Evolutionary conservation across 2,113 vertebrate species (phyloP).

Genomic region (Paramormyrops kingsleyae): DNA sequence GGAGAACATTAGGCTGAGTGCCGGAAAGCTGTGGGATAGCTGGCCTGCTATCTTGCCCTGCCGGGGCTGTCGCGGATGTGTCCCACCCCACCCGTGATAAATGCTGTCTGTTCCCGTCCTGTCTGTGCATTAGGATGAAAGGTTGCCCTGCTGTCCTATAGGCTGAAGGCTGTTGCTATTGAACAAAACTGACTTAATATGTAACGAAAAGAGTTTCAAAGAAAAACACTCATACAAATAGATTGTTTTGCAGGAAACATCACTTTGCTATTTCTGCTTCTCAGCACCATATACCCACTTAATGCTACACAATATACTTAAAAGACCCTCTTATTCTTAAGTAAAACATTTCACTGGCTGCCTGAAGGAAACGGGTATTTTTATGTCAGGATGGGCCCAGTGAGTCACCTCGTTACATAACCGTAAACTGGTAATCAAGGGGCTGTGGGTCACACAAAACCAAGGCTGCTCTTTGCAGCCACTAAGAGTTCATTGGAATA

Average conservation of each 20-base stretch:
- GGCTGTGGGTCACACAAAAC: neutral
- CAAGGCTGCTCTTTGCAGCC: neutral
- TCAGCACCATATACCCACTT: neutral
- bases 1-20: neutral
- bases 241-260: constrained; percentile 3
- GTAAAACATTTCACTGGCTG: neutral
- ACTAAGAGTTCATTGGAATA: neutral
- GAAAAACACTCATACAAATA: neutral
- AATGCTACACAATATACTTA: neutral
- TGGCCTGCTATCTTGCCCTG: neutral
- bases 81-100: neutral
- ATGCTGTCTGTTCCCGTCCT: neutral
- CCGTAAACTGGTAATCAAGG: neutral
- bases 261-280: neutral
- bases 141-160: neutral
- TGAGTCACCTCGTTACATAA: neutral
- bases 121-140: neutral
- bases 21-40: neutral
- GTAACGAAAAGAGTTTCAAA: neutral
- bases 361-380: neutral
- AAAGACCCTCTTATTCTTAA: neutral
- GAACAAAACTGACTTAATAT: neutral
- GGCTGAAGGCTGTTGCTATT: neutral
- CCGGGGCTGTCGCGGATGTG: neutral
- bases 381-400: neutral